These are phyloP conservation scores for Phaethornis superciliosus DNA, from an alignment of 2,113 vertebrate genomes.

Conservation along the genomic window DNA sequence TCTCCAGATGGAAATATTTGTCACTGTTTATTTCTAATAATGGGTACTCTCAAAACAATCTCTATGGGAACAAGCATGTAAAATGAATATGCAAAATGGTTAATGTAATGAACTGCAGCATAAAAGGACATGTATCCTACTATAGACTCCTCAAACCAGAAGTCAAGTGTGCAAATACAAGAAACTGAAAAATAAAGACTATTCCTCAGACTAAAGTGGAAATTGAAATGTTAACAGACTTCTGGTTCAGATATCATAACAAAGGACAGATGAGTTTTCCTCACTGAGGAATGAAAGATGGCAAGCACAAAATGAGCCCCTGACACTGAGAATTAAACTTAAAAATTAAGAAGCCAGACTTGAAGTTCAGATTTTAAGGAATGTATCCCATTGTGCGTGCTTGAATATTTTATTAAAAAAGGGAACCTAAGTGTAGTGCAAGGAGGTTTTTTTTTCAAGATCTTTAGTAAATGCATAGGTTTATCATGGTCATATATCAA, in stretches of 20 bases:
- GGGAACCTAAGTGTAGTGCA: neutral
- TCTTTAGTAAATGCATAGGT: neutral
- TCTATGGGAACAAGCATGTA: neutral
- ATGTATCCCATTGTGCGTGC: neutral
- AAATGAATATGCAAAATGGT: neutral
- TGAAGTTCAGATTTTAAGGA: neutral
- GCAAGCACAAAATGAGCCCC: neutral
- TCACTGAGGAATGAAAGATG: neutral
- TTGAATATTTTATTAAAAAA: neutral
- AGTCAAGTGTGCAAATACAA: neutral
- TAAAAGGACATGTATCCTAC: neutral
- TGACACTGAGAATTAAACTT: neutral
- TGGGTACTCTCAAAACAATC: neutral
- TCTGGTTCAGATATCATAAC: neutral
- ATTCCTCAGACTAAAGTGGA: neutral
- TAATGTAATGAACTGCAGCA: neutral
- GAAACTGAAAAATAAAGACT: neutral
- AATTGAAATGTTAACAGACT: neutral
- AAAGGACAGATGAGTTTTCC: neutral
- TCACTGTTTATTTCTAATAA: slow-evolving; percentile 12
- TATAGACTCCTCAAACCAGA: neutral
- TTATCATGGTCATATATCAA: neutral
- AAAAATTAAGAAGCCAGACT: neutral
- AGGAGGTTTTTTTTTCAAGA: neutral
- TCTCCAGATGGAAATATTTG: neutral